Conservation (phyloP, 92 coral and sea anemone genomes). For the Phymanthus crucifer region DNA sequence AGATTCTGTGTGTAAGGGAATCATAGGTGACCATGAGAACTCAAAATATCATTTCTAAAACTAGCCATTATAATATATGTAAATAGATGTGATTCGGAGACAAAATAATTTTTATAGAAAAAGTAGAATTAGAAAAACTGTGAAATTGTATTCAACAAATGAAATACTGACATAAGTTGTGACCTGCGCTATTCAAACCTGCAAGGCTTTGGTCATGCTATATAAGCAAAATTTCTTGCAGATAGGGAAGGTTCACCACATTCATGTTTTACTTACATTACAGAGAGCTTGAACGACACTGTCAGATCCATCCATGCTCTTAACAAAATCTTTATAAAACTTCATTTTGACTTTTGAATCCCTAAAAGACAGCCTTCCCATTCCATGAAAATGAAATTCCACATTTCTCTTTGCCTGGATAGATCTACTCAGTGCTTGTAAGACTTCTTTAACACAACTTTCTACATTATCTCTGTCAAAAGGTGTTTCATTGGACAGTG, state of each 20-base stretch:
- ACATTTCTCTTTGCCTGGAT: slow-evolving; percentile 93
- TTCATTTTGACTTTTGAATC: slow-evolving; percentile 97
- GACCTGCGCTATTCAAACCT: no score
- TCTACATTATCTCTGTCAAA: slow-evolving; percentile 95
- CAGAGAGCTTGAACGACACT: slow-evolving; percentile 84
- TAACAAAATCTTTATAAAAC: slow-evolving; percentile 89
- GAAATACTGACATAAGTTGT: no score
- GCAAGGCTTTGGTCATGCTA: no score
- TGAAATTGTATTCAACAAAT: no score
- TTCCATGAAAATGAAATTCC: slow-evolving; percentile 93
- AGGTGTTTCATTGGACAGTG: slow-evolving; percentile 78
- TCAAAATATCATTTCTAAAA: no score
- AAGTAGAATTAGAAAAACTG: no score
- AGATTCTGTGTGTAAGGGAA: no score
- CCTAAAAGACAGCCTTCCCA: slow-evolving; percentile 88
- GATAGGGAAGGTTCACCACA: background rate
- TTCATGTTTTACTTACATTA: slow-evolving; percentile 69
- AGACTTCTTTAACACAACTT: slow-evolving; percentile 94
- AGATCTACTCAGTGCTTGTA: slow-evolving; percentile 91
- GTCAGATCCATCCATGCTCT: slow-evolving; percentile 93
- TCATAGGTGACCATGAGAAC: no score
- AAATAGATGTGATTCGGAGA: no score
- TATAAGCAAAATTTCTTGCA: background rate
- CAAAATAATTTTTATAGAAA: no score
- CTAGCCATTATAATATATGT: no score